These are phyloP conservation scores for Nesidiocoris tenuis DNA, from an alignment of 2,888 invertebrate species.

Conservation along the genomic window DNA sequence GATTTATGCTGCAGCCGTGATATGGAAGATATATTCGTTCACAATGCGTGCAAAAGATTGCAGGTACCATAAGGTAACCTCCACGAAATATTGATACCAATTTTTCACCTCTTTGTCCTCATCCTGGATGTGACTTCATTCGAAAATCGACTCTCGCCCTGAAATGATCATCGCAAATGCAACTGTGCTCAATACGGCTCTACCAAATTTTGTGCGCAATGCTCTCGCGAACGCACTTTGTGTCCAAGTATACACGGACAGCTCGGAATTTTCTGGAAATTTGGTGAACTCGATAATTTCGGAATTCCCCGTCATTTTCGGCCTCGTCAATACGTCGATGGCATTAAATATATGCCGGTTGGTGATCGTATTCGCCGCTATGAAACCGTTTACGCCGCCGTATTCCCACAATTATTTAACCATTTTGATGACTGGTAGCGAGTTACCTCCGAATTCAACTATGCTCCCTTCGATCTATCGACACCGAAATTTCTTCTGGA, in stretches of 20 bases:
- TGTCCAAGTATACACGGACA: not conserved
- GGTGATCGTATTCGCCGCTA: not conserved
- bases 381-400: not conserved
- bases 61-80: too few relatives aligned
- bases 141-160: too few relatives aligned
- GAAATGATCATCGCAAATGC: too few relatives aligned
- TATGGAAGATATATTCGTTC: too few relatives aligned
- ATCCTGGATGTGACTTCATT: too few relatives aligned
- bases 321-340: not conserved
- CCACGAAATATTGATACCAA: too few relatives aligned
- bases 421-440: not conserved
- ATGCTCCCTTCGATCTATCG: not conserved
- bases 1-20: too few relatives aligned
- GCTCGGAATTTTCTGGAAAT: not conserved
- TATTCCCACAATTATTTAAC: not conserved
- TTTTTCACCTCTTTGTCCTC: too few relatives aligned
- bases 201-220: not conserved
- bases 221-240: not conserved
- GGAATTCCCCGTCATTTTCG: not conserved
- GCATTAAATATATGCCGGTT: not conserved
- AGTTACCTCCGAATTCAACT: not conserved
- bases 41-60: too few relatives aligned
- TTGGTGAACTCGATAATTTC: not conserved
- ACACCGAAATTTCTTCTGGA: conserved; percentile 2
- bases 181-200: not conserved